Evolutionary conservation across 1,140 invertebrate genomes (phyloP), one percentile per base, ranked within the genome.

Genomic region (Hylaeus volcanicus): DNA sequence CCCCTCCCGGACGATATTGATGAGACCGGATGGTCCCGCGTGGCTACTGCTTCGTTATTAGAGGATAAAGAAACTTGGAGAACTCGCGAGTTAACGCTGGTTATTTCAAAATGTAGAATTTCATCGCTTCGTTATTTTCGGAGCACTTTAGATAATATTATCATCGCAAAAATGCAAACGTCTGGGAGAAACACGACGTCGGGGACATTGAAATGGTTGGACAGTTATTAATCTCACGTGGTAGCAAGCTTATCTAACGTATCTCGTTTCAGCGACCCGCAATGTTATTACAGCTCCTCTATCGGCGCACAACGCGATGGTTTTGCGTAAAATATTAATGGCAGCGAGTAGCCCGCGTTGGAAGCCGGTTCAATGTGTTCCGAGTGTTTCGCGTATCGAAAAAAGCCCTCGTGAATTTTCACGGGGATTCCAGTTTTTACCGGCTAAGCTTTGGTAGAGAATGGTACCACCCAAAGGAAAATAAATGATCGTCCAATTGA

Each of bases 281-380:
- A 74, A 77, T 66, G 48, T 73, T 83, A 83, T 86, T 76, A 74
- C 64, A n/a, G 0, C n/a, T 26, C 12, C 26, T 26, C 37, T 56
- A 45, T 43, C 39, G 37, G 58, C 9, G 51, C 48, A 65, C 9
- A 3, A 53, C 64, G 55, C 51, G 69, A 73, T 63, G 63, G 55
- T 74, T 69, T 53, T 48, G 74, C 48, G 64, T 77, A 77, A 86
- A 83, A 83, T 86, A 86, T 86, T 86, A 82, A 82, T 51, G 26
- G n/a, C 56, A n/a, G 3, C 43, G 72, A 55, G 11, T 15, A 14
- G 0, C 9, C 55, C 3, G 5, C 72, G 51, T 9, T 48, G 75
- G 37, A 75, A 72, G 43, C 58, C 14, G 26, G 5, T 43, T 37
- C 43, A 60, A 74, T 37, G 61, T 14, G 51, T 39, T 61, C 56